phyloP scores from a whole-genome alignment of 2,113 vertebrate species.

The Callospermophilus lateralis region DNA sequence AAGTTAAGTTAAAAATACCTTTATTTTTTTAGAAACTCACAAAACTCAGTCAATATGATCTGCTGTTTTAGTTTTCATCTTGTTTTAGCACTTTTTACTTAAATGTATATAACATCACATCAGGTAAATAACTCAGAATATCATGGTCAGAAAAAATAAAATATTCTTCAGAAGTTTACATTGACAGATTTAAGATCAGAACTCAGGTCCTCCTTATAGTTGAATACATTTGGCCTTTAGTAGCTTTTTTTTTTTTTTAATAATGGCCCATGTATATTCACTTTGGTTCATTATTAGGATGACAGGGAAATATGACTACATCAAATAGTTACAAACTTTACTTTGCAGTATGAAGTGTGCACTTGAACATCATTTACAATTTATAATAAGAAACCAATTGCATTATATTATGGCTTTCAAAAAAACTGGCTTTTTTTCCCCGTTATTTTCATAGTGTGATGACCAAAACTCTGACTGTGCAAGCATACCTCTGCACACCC shows the following conservation, averaged over 20 bases:
- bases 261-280: conserved; percentile 65
- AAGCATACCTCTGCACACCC: neutral
- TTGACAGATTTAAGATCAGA: conserved; percentile 64
- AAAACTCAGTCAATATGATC: conserved; percentile 52
- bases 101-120: conserved; percentile 53
- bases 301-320: conserved; percentile 49
- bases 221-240: conserved; percentile 25
- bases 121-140: conserved; percentile 58
- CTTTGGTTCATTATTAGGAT: conserved; percentile 76
- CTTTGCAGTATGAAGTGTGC: conserved; percentile 54
- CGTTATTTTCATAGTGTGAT: conserved; percentile 54
- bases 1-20: conserved; percentile 61
- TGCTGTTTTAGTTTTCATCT: conserved; percentile 41
- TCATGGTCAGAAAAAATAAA: conserved; percentile 52
- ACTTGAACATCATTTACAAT: conserved; percentile 55
- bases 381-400: conserved; percentile 57
- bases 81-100: conserved; percentile 57
- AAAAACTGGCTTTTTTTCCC: conserved; percentile 50
- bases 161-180: conserved; percentile 64
- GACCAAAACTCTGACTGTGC: neutral
- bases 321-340: conserved; percentile 52
- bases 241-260: neutral
- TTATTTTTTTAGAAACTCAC: conserved; percentile 67
- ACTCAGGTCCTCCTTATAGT: conserved; percentile 8
- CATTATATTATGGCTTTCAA: conserved; percentile 67